phyloP scores from a whole-genome alignment of 1,140 invertebrate species.

The Aphidius gifuensis region DNA sequence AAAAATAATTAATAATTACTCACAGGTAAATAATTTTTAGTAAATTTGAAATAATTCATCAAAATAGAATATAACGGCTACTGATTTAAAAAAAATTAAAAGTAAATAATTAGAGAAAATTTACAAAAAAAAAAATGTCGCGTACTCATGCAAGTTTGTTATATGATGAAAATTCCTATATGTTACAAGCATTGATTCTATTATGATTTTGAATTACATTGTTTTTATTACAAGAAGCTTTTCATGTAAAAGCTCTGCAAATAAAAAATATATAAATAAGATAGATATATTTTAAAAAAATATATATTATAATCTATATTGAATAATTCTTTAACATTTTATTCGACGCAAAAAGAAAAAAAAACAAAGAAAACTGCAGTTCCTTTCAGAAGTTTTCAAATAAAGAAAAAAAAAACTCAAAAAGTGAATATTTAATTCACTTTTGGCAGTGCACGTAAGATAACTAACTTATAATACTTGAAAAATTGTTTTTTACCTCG shows the following conservation, averaged over 20 bases:
- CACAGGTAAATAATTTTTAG: no score
- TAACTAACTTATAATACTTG: no score
- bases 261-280: neutral
- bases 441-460: no score
- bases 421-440: no score
- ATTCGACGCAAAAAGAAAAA: no score
- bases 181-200: slow-evolving; percentile 21
- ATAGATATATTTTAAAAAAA: no score
- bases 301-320: no score
- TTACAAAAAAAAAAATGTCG: slow-evolving; percentile 1
- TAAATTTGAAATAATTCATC: neutral
- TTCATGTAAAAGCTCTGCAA: slow-evolving; percentile 23
- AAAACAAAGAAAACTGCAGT: no score
- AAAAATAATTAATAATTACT: neutral
- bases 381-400: no score
- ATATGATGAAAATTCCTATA: slow-evolving; percentile 8
- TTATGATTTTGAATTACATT: slow-evolving; percentile 27
- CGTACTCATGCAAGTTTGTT: slow-evolving; percentile 24
- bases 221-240: slow-evolving; percentile 29
- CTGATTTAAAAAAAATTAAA: slow-evolving; percentile 11
- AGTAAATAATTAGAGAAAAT: slow-evolving; percentile 11
- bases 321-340: no score
- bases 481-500: no score
- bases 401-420: no score
- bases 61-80: neutral